Conservation (phyloP, 1,140 invertebrate species). For the Drosophila kepulauana region DNA sequence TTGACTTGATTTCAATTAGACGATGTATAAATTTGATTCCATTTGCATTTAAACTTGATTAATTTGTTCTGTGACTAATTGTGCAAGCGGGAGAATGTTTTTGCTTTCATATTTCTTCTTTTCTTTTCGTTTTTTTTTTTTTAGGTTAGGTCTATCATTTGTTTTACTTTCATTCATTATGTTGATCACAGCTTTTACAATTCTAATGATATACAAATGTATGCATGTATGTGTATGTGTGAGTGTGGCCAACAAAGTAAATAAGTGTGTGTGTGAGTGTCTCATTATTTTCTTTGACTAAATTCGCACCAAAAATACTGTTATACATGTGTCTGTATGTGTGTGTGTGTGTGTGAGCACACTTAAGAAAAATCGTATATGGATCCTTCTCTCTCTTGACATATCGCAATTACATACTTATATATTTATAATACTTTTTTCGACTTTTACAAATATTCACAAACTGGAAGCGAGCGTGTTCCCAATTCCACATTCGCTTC, state of each 20-base stretch:
- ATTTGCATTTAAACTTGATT: conserved; percentile 17
- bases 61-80: conserved; percentile 24
- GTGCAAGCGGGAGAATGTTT: conserved; percentile 45
- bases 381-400: conserved; percentile 25
- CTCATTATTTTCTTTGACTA: conserved; percentile 32
- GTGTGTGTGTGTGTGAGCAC: conserved; percentile 19
- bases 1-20: conserved; percentile 10
- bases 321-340: conserved; percentile 37
- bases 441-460: conserved; percentile 52
- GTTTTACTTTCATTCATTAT: conserved; percentile 12
- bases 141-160: conserved; percentile 6
- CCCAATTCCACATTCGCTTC: background rate
- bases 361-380: background rate
- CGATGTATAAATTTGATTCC: background rate
- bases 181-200: conserved; percentile 81
- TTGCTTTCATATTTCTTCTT: conserved; percentile 2
- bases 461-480: conserved; percentile 10
- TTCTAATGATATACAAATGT: conserved; percentile 75
- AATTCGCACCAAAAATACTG: conserved; percentile 69
- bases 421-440: conserved; percentile 64
- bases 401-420: conserved; percentile 37
- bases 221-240: conserved; percentile 8
- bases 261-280: conserved; percentile 15
- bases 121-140: background rate
- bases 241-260: conserved; percentile 9